Evolutionary conservation across 2,888 invertebrate species (phyloP), one percentile per base, ranked within the genome.

Genomic region (Ferdinandea cuprea): DNA sequence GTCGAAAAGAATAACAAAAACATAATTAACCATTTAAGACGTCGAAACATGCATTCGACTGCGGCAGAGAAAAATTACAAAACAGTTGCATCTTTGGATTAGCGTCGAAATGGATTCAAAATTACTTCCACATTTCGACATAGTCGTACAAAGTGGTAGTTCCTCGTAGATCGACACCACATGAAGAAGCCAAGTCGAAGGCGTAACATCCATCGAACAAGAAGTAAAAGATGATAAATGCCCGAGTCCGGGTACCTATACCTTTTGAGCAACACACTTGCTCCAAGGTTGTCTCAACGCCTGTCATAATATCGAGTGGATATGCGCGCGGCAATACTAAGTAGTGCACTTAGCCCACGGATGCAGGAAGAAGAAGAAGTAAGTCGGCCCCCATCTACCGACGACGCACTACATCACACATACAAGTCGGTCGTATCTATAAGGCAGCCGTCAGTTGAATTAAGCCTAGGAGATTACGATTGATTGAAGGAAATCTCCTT

Each of bases 21-120:
- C 83, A 72, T 83, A 78, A 83, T 83, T 83, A 83, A 83, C 83
- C 83, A 78, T 83, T 83, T 78, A 78, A 83, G 83, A 28, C 56
- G n/a, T 48, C 17, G 30, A 68, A 83, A 73, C 83, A 83, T 68
- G 59, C 59, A 66, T 66, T 72, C 21, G 78, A 72, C 69, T 69
- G 74, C 15, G 11, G 21, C n/a, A 11, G 42, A 66, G 77, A 72
- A 78, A 83, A 83, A 83, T 83, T 78, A 83, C 71, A 83, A 83
- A 78, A 78, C 81, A 83, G 81, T 83, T 83, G 81, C 81, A 83
- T 77, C 71, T 77, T 50, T 1, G 81, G 81, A 83, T 83, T 77
- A 77, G 35, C 48, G 72, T 83, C 77, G 44, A 48, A 77, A 83
- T 77, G 42, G 72, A 59, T 65, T 69, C 13, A 44, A 78, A 83